Evolutionary conservation across 30 jellyfish, hydroid and myxozoan genomes (phyloP).

Genomic region (Aurelia coerulea): DNA sequence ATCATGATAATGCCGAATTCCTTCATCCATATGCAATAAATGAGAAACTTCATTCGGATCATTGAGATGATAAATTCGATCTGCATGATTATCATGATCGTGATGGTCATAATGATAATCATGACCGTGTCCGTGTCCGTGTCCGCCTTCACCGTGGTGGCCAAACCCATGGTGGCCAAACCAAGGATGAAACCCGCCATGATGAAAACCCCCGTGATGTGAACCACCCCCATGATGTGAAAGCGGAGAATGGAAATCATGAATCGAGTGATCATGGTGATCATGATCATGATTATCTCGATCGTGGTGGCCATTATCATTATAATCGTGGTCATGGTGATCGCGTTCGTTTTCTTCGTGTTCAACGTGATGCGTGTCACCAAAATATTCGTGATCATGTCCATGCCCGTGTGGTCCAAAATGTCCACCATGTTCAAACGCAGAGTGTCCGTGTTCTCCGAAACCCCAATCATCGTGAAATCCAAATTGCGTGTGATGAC

Average conservation of each 20-base stretch:
- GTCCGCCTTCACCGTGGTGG: conserved; percentile 41
- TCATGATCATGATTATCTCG: conserved; percentile 57
- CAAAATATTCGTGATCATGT: conserved; percentile 74
- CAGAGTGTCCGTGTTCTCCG: conserved; percentile 88
- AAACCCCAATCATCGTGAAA: conserved; percentile 97
- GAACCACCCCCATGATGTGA: not conserved
- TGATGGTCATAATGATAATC: conserved; percentile 46
- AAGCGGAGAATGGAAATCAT: conserved; percentile 1
- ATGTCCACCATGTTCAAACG: conserved; percentile 69
- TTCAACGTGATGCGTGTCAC: conserved; percentile 74
- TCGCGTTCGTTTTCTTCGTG: conserved; percentile 55
- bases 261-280: conserved; percentile 37
- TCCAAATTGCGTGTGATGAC: conserved; percentile 91
- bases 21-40: conserved; percentile 48
- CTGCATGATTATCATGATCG: conserved; percentile 58
- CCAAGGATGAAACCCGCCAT: not conserved
- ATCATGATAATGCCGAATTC: conserved; percentile 51
- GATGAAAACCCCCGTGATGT: conserved; percentile 1
- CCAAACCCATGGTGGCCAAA: conserved; percentile 12
- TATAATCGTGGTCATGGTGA: conserved; percentile 51
- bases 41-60: conserved; percentile 69
- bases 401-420: conserved; percentile 73
- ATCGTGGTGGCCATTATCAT: conserved; percentile 29
- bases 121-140: conserved; percentile 40
- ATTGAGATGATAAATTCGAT: conserved; percentile 32